These are phyloP conservation scores for Epizoanthus scotinus DNA, from an alignment of 92 coral and sea anemone genomes.

Conservation along the genomic window DNA sequence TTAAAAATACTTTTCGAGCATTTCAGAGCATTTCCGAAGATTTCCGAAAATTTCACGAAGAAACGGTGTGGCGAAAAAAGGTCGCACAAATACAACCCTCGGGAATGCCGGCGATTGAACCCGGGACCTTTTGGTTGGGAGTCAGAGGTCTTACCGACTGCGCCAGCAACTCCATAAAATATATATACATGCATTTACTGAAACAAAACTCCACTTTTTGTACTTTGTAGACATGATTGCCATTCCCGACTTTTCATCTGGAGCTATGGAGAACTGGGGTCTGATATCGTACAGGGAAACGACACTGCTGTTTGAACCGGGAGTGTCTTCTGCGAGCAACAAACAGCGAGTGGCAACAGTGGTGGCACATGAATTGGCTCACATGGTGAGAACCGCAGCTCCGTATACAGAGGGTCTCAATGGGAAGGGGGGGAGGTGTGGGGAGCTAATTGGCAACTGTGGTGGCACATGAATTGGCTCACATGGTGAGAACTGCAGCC, in stretches of 20 bases:
- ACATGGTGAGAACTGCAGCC: constrained; percentile 80
- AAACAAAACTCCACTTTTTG: not conserved
- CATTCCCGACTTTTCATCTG: constrained; percentile 96
- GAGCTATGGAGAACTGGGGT: constrained; percentile 99
- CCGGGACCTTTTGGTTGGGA: too few species aligned
- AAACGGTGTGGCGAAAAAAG: too few species aligned
- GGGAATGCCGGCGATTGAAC: too few species aligned
- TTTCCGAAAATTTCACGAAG: too few species aligned
- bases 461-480: constrained; percentile 96
- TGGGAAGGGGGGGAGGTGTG: too few species aligned
- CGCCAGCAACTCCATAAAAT: too few species aligned
- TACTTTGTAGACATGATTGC: constrained; percentile 81
- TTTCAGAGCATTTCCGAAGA: too few species aligned
- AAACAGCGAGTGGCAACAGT: constrained; percentile 80
- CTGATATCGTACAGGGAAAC: constrained; percentile 93
- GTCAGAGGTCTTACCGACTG: too few species aligned
- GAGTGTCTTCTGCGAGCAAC: constrained; percentile 86
- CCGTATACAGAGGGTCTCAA: too few species aligned
- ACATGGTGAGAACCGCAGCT: constrained; percentile 80
- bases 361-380: constrained; percentile 96
- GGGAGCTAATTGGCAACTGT: constrained; percentile 84
- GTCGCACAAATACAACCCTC: too few species aligned
- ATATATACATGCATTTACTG: too few species aligned
- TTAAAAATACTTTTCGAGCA: too few species aligned
- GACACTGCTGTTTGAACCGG: constrained; percentile 68